Evolutionary conservation across 2,113 vertebrate genomes (phyloP).

Genomic region (Brachionichthys hirsutus): DNA sequence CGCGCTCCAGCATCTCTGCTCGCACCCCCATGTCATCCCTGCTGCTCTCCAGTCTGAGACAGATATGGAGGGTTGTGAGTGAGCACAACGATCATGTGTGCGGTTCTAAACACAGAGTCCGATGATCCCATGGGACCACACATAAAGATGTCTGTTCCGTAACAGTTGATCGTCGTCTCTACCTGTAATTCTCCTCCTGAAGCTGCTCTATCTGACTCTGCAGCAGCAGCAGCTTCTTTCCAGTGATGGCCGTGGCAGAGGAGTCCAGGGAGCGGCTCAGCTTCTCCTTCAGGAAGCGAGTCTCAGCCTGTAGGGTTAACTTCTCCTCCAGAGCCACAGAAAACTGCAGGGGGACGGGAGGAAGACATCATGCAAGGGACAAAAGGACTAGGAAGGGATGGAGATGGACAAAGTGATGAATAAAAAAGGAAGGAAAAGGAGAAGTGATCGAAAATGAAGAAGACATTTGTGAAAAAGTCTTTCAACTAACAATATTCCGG

Average conservation of each 20-base stretch:
- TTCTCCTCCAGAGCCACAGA: conserved; percentile 83
- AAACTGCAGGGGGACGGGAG: conserved; percentile 61
- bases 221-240: conserved; percentile 87
- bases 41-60: conserved; percentile 81
- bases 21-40: conserved; percentile 81
- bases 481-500: neutral
- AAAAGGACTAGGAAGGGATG: neutral
- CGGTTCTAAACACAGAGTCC: too few species aligned
- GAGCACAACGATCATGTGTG: too few species aligned
- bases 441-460: neutral
- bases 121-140: too few species aligned
- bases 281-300: conserved; percentile 74
- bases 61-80: neutral
- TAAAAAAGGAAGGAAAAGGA: neutral
- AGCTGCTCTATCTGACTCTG: conserved; percentile 91
- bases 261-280: conserved; percentile 68
- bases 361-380: neutral
- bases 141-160: too few species aligned
- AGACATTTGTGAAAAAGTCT: too few species aligned
- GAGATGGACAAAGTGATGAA: neutral
- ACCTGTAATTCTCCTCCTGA: conserved; percentile 93
- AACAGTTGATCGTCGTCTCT: neutral
- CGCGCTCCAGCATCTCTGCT: conserved; percentile 77
- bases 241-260: conserved; percentile 73
- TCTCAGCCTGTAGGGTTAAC: conserved; percentile 77